These are phyloP conservation scores for Girardinichthys multiradiatus DNA, from an alignment of 2,113 vertebrate genomes.

Conservation along the genomic window DNA sequence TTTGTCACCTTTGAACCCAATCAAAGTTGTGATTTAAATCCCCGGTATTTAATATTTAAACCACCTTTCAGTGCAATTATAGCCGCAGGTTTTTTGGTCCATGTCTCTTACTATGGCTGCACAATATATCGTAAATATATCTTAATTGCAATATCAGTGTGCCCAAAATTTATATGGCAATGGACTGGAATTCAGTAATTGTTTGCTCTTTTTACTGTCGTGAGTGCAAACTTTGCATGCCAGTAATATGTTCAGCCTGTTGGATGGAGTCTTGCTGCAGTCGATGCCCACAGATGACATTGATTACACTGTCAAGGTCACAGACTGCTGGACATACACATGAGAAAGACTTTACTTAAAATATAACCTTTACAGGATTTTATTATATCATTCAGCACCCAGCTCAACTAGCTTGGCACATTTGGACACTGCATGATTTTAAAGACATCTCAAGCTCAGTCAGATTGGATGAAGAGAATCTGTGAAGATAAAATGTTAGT, in stretches of 20 bases:
- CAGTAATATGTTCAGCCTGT: too few relatives aligned
- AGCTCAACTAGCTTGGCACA: background rate
- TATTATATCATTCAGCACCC: background rate
- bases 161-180: too few relatives aligned
- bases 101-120: background rate
- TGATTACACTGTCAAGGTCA: background rate
- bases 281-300: background rate
- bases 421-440: background rate
- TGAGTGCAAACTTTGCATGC: too few relatives aligned
- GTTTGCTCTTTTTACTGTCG: background rate
- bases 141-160: background rate
- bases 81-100: too few relatives aligned
- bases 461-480: background rate
- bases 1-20: too few relatives aligned
- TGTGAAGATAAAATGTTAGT: background rate
- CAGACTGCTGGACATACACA: too few relatives aligned
- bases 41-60: too few relatives aligned
- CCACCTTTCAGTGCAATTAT: background rate
- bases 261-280: background rate
- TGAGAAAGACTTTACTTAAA: too few relatives aligned
- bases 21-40: too few relatives aligned
- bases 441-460: background rate
- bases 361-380: background rate
- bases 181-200: background rate
- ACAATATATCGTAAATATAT: background rate